These are phyloP conservation scores for Gobius niger DNA, from an alignment of 2,113 vertebrate genomes.

Conservation along the genomic window DNA sequence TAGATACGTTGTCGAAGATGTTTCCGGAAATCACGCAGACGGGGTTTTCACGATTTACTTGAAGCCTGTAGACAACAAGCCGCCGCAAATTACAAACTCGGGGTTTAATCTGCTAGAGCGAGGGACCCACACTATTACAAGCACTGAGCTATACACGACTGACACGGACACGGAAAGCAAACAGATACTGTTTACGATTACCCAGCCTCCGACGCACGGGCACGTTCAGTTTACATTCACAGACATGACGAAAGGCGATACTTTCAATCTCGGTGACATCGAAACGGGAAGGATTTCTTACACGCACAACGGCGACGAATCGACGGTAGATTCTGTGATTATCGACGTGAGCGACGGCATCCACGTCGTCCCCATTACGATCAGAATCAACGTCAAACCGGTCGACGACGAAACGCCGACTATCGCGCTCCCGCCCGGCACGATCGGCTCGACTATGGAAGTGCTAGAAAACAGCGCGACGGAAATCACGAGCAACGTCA, in stretches of 20 bases:
- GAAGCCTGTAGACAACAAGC: constrained; percentile 92
- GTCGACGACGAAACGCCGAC: constrained; percentile 82
- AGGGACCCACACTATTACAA: constrained; percentile 81
- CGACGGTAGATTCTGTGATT: constrained; percentile 80
- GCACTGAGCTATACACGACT: constrained; percentile 81
- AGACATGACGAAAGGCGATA: constrained; percentile 76
- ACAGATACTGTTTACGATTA: constrained; percentile 85
- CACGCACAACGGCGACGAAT: constrained; percentile 82
- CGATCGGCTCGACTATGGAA: constrained; percentile 87
- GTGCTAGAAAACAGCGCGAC: constrained; percentile 89
- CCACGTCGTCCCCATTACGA: constrained; percentile 87
- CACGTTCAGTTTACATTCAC: constrained; percentile 78
- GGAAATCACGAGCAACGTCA: constrained; percentile 88
- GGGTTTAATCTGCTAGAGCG: constrained; percentile 85
- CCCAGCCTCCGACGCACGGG: constrained; percentile 84
- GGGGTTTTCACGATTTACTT: constrained; percentile 88
- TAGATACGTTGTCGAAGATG: constrained; percentile 88
- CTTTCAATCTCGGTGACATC: constrained; percentile 86
- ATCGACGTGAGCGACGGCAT: constrained; percentile 90
- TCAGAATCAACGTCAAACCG: constrained; percentile 84
- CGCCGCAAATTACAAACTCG: constrained; percentile 90
- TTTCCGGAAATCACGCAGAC: constrained; percentile 79
- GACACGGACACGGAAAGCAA: constrained; percentile 85
- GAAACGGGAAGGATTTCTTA: constrained; percentile 82
- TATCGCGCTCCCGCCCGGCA: constrained; percentile 82